Conservation (phyloP, 2,888 invertebrate genomes). For the Epinotia demarniana region DNA sequence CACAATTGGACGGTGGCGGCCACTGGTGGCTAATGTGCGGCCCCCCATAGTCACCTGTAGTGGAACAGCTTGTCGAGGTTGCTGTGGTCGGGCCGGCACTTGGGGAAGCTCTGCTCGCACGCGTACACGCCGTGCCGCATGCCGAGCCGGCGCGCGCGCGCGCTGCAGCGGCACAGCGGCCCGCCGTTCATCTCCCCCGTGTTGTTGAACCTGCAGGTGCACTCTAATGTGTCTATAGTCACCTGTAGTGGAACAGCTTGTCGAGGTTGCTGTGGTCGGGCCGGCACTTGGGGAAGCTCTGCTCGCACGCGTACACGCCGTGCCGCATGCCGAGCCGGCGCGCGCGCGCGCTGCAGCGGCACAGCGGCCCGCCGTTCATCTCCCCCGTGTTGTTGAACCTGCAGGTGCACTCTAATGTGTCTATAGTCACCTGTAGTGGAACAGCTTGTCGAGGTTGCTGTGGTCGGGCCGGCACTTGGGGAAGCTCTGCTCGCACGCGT, state of each 20-base stretch:
- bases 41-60: conserved; percentile 85
- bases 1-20: no score
- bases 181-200: no score
- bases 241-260: conserved; percentile 94
- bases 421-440: conserved; percentile 90
- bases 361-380: conserved; percentile 99
- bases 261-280: conserved; percentile 92
- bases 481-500: conserved; percentile 93
- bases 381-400: conserved; percentile 97
- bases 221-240: conserved; percentile 48
- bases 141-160: no score
- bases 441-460: conserved; percentile 93
- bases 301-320: conserved; percentile 97
- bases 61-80: conserved; percentile 94
- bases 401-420: background rate
- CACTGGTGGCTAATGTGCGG: no score
- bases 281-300: conserved; percentile 88
- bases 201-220: no score
- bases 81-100: conserved; percentile 90
- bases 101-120: no score
- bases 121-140: no score
- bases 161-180: no score
- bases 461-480: conserved; percentile 89
- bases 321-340: conserved; percentile 96
- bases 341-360: conserved; percentile 96